Percentiles rank a stretch among this genome's conserved stretches.
Conservation (phyloP, 2,888 invertebrate species). For the Drosophila diplacantha region DNA sequence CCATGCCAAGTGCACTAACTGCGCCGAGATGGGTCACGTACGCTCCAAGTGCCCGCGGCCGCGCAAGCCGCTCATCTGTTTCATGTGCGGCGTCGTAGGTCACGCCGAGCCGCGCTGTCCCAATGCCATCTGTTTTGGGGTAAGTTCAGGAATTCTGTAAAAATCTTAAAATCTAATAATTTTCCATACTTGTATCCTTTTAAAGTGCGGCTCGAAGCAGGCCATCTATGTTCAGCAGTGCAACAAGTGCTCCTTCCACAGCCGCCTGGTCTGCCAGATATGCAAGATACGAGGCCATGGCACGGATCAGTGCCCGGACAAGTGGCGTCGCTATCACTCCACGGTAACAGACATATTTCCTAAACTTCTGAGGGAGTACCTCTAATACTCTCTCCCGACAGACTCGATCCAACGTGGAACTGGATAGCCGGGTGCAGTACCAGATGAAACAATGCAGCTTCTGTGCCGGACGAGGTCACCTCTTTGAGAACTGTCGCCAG, state of each 20-base stretch:
- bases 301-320: constrained; percentile 82
- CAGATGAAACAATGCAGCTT: constrained; percentile 80
- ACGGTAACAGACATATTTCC: constrained; percentile 79
- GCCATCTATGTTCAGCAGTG: constrained; percentile 81
- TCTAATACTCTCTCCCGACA: neutral
- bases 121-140: constrained; percentile 84
- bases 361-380: neutral
- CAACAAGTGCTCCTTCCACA: constrained; percentile 80
- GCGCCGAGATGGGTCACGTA: constrained; percentile 83
- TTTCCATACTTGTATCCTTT: neutral
- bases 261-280: constrained; percentile 79
- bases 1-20: constrained; percentile 81
- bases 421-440: constrained; percentile 64
- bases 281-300: constrained; percentile 83
- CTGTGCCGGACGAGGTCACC: constrained; percentile 80
- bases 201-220: constrained; percentile 83
- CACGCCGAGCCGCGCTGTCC: constrained; percentile 85
- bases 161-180: neutral
- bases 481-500: constrained; percentile 74
- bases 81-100: constrained; percentile 83
- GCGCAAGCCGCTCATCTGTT: constrained; percentile 80
- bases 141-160: constrained; percentile 74
- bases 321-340: constrained; percentile 86
- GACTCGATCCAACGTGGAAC: constrained; percentile 78
- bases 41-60: constrained; percentile 81